These are phyloP conservation scores for Fulica atra DNA, from an alignment of 2,113 vertebrate genomes.

Conservation along the genomic window DNA sequence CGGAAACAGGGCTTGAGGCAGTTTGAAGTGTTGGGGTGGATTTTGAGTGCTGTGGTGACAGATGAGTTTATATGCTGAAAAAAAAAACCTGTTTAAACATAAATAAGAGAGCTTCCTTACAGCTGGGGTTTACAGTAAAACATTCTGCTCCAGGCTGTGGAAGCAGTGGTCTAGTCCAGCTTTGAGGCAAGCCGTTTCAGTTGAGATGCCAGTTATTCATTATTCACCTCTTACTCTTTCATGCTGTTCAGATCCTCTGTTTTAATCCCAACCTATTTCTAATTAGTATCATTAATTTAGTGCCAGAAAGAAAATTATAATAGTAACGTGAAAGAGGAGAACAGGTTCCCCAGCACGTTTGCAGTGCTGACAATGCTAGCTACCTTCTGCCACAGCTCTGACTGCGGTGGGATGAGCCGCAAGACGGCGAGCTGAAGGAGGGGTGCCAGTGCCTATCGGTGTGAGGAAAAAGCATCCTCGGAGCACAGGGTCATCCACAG, in stretches of 20 bases:
- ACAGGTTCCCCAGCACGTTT: background rate
- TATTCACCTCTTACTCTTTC: background rate
- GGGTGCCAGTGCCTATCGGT: background rate
- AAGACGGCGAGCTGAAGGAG: background rate
- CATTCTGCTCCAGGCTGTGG: background rate
- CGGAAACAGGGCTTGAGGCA: background rate
- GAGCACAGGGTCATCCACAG: background rate
- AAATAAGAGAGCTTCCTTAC: background rate
- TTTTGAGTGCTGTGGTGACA: background rate
- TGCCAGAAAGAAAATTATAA: background rate
- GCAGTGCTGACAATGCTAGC: background rate
- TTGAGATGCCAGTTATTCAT: background rate
- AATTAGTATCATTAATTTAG: background rate
- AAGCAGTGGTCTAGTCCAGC: background rate
- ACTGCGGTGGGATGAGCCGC: background rate
- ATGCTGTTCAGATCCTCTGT: background rate
- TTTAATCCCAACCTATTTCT: background rate
- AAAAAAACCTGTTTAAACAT: background rate
- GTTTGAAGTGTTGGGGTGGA: background rate
- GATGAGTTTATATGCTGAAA: background rate
- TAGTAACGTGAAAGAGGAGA: background rate
- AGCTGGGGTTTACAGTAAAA: background rate
- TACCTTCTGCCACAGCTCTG: background rate
- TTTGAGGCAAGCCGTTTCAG: background rate
- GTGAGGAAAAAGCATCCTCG: background rate